phyloP scores from a whole-genome alignment of 2,888 invertebrate genomes.

The Mayetiola destructor region DNA sequence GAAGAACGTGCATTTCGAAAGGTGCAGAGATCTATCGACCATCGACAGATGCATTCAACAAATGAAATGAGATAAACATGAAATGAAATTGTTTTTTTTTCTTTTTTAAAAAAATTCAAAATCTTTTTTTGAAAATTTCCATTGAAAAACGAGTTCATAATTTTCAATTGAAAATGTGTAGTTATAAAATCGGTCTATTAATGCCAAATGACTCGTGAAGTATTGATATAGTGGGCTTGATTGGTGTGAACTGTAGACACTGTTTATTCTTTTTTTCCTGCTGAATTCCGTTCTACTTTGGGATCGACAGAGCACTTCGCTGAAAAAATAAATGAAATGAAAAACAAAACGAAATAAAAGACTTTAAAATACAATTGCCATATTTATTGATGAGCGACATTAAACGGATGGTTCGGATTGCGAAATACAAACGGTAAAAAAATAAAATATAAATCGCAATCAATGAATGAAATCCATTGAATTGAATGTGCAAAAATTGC shows the following conservation, averaged over 20 bases:
- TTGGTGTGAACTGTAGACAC: constrained; percentile 8
- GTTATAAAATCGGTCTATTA: no score
- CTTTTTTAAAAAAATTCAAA: no score
- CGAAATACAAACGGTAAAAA: neutral
- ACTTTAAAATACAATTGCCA: constrained; percentile 9
- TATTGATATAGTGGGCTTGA: neutral
- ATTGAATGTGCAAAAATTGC: neutral
- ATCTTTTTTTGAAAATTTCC: no score
- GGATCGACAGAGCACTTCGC: neutral
- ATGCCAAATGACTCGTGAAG: constrained; percentile 8
- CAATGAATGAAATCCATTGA: neutral
- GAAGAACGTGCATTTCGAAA: no score
- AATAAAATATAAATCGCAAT: neutral
- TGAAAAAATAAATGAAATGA: neutral
- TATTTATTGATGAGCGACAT: neutral
- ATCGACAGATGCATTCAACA: no score
- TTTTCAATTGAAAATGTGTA: no score
- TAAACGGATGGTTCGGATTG: neutral
- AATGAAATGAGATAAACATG: no score
- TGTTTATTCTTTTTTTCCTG: no score
- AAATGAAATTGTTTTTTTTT: no score
- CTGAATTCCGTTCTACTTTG: no score
- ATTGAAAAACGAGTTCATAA: no score
- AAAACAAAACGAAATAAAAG: constrained; percentile 7
- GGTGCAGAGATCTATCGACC: no score